These are phyloP conservation scores for Leptogaster cylindrica DNA, from an alignment of 2,888 invertebrate genomes.

Conservation along the genomic window DNA sequence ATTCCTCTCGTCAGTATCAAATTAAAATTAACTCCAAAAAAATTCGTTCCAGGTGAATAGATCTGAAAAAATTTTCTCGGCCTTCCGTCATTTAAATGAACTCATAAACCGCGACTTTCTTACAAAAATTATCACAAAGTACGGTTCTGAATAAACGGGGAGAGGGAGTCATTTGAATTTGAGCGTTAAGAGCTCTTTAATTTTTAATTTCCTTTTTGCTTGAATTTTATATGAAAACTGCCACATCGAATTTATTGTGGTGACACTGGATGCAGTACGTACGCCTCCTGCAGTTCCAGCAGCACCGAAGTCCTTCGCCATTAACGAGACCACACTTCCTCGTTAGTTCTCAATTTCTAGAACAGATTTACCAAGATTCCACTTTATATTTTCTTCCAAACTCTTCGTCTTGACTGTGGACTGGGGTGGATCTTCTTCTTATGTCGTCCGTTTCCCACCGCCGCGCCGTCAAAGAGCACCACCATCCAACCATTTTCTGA, in stretches of 20 bases:
- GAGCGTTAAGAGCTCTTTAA: background rate
- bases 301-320: background rate
- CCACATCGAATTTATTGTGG: background rate
- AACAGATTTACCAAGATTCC: background rate
- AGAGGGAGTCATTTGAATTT: too few relatives aligned
- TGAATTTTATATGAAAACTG: background rate
- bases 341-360: slow-evolving; percentile 1
- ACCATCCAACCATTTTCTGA: background rate
- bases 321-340: slow-evolving; percentile 3
- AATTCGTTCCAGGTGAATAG: too few relatives aligned
- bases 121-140: too few relatives aligned
- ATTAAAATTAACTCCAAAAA: too few relatives aligned
- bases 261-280: background rate
- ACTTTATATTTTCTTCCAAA: background rate
- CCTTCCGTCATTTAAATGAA: too few relatives aligned
- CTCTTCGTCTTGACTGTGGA: background rate
- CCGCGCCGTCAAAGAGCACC: too few relatives aligned
- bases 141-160: background rate
- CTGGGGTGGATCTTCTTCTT: background rate
- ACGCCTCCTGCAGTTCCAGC: background rate
- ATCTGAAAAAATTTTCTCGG: too few relatives aligned
- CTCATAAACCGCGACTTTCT: too few relatives aligned
- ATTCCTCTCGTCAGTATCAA: too few relatives aligned
- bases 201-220: background rate
- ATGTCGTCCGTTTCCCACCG: background rate